These are phyloP conservation scores for Botia almorhae DNA, from an alignment of 2,797 vertebrate genomes.

Conservation along the genomic window DNA sequence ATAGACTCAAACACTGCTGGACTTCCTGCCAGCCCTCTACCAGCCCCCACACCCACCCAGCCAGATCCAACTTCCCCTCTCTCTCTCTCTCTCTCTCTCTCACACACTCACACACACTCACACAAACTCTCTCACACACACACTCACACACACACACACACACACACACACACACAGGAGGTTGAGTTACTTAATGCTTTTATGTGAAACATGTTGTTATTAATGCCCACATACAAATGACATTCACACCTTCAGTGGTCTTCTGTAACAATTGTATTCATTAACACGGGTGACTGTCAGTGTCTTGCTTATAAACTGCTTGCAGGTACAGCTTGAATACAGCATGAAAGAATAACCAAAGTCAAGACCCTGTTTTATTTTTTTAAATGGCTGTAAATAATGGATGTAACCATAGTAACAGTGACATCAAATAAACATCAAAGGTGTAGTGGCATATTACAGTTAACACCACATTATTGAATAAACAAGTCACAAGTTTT, in stretches of 20 bases:
- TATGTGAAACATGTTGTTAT: neutral
- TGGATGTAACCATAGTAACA: too few species aligned
- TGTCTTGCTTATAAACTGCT: neutral
- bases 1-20: conserved; percentile 12
- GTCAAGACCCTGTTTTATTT: neutral
- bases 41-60: conserved; percentile 54
- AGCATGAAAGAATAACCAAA: neutral
- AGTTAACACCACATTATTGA: neutral
- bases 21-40: conserved; percentile 53
- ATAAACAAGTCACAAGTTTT: neutral
- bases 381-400: neutral
- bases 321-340: neutral
- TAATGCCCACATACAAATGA: neutral
- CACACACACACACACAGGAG: neutral
- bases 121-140: too few species aligned
- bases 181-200: neutral
- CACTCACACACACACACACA: too few species aligned
- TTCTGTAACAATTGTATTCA: neutral
- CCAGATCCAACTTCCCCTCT: conserved; percentile 59
- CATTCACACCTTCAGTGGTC: neutral
- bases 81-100: too few species aligned
- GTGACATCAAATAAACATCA: too few species aligned
- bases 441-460: too few species aligned
- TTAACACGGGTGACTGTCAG: neutral
- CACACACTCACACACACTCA: too few species aligned